Conservation (phyloP, 1,140 invertebrate species). For the Pogonomyrmex barbatus region DNA sequence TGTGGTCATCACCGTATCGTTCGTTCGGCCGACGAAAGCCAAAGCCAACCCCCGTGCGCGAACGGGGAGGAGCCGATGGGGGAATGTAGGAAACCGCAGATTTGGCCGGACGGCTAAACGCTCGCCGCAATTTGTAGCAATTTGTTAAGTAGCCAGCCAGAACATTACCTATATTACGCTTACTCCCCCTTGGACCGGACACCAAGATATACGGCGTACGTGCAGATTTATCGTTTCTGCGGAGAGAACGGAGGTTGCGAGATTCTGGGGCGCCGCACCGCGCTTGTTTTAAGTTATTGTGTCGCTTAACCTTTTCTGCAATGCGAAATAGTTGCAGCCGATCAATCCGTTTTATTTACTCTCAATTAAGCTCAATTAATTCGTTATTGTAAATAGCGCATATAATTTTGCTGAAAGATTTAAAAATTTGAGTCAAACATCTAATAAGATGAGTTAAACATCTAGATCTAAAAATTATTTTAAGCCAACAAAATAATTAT, state of each 20-base stretch:
- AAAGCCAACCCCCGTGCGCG: constrained; percentile 42
- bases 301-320: constrained; percentile 15
- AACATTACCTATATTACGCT: constrained; percentile 86
- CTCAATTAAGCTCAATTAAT: not conserved
- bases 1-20: constrained; percentile 77
- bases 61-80: constrained; percentile 27
- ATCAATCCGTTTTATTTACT: not conserved
- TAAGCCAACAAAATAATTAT: too few relatives aligned
- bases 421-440: too few relatives aligned
- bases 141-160: constrained; percentile 86
- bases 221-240: constrained; percentile 82
- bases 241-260: constrained; percentile 37
- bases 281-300: constrained; percentile 44
- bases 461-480: too few relatives aligned
- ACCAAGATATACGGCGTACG: constrained; percentile 81
- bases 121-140: constrained; percentile 86
- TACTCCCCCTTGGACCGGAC: constrained; percentile 70
- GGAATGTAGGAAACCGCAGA: constrained; percentile 59
- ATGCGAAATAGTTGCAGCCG: not conserved
- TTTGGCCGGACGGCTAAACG: constrained; percentile 81
- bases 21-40: constrained; percentile 62
- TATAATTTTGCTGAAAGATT: too few relatives aligned
- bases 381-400: not conserved
- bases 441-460: too few relatives aligned
- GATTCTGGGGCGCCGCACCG: constrained; percentile 9